phyloP scores from a whole-genome alignment of 2,797 vertebrate genomes.

The Lithobates pipiens region DNA sequence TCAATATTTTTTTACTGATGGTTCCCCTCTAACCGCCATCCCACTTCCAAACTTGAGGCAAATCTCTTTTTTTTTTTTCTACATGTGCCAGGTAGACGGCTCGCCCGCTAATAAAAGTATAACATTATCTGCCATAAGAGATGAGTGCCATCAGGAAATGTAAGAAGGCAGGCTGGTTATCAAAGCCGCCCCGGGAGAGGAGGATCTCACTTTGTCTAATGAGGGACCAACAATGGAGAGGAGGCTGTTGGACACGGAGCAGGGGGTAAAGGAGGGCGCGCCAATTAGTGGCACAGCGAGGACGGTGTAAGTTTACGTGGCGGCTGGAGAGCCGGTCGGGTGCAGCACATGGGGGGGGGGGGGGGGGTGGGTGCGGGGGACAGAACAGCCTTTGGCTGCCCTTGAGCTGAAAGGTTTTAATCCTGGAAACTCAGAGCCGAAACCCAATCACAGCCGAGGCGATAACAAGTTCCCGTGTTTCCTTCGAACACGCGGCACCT shows the following conservation, averaged over 20 bases:
- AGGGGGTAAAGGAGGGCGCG: not conserved
- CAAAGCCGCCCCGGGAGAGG: not conserved
- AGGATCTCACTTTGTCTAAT: not conserved
- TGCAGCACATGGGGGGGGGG: too few species aligned
- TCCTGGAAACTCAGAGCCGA: not conserved
- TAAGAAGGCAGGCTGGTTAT: not conserved
- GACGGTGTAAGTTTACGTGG: not conserved
- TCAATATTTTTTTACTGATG: too few species aligned
- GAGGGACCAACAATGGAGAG: not conserved
- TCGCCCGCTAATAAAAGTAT: too few species aligned
- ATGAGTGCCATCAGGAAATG: not conserved
- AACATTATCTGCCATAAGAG: too few species aligned
- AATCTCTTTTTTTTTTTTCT: too few species aligned
- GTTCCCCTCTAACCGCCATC: too few species aligned
- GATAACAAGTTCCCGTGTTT: not conserved
- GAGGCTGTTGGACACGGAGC: not conserved
- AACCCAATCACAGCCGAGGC: not conserved
- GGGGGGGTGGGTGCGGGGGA: not conserved
- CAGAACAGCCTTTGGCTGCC: conserved; percentile 53
- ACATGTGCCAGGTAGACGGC: too few species aligned
- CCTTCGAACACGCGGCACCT: not conserved
- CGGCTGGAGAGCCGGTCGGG: not conserved
- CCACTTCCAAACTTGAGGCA: too few species aligned
- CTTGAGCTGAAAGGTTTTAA: conserved; percentile 39
- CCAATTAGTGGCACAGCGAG: conserved; percentile 12